Evolutionary conservation across 1,140 invertebrate species (phyloP), one percentile per base, ranked within the genome.

Genomic region (Pristionchus pacificus): DNA sequence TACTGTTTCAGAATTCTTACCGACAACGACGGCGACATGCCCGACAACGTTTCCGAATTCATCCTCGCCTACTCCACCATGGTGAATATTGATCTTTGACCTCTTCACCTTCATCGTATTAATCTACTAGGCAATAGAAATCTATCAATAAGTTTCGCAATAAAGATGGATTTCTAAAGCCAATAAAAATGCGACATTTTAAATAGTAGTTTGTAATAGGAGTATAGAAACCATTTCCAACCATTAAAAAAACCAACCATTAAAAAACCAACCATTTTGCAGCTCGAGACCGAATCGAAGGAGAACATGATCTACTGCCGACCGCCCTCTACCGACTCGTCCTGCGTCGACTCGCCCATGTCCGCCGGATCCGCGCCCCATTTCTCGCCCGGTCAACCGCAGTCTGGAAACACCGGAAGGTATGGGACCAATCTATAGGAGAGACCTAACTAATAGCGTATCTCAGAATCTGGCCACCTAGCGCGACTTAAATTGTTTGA

Each of bases 181-280:
- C 72, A 27, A 70, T 83, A 30, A 79, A 79, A 2, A 82, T 84
- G 60, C 84, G 84, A 58, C 84, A 84, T 68, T 49, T 83, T 14
- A 77, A 80, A 27, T 83, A 83, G 68, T 83, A 82, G 83, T 24
- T 69, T 77, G 62, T 83, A 82, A 60, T 68, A 70, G 57, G 61
- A 55, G 29, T 59, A 55, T 19, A 32, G 65, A 10, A 33, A 61
- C 58, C 31, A 66, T 38, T 6, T 24, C 25, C 58, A 64, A 60
- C 62, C 30, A n/a, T 59, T 59, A 30, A 29, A 57, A 24, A 13
- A 10, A 10, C 66, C 33, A 13, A 68, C 49, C 29, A 25, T 57
- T 57, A 0, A 19, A 57, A 57, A 19, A 19, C 24, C 24, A 19
- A 0, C 19, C 19, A 57, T 57, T 30, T 29, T 68, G 31, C n/a